Conservation (phyloP, 2,113 vertebrate species). For the Stigmatopora nigra region DNA sequence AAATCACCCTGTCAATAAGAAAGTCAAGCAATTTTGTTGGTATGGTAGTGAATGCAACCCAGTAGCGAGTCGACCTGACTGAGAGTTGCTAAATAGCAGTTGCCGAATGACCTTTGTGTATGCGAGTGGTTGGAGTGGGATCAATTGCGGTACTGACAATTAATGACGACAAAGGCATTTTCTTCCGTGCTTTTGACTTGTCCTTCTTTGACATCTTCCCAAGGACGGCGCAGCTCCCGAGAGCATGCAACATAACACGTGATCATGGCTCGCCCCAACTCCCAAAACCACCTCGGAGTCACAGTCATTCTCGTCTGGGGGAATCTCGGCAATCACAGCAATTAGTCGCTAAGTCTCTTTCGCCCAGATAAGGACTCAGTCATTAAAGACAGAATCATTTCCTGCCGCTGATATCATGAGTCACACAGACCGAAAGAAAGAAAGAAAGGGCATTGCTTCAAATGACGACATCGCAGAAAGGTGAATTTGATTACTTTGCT, state of each 20-base stretch:
- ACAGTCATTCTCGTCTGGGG: conserved; percentile 56
- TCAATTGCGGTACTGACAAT: conserved; percentile 16
- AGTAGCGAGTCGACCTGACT: not conserved
- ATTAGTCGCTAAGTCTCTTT: conserved; percentile 74
- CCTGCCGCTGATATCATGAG: conserved; percentile 65
- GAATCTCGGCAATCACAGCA: conserved; percentile 69
- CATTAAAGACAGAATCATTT: conserved; percentile 73
- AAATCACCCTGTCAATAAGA: not conserved
- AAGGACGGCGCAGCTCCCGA: conserved; percentile 61
- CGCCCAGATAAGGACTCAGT: conserved; percentile 72
- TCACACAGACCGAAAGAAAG: conserved; percentile 43
- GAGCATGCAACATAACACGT: conserved; percentile 47
- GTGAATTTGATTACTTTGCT: conserved; percentile 38
- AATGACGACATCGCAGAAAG: conserved; percentile 45
- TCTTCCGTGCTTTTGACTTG: conserved; percentile 32
- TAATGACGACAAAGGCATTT: conserved; percentile 18
- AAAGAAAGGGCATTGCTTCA: conserved; percentile 49
- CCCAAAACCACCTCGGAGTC: conserved; percentile 51
- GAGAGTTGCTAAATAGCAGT: not conserved
- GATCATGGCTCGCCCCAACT: conserved; percentile 43
- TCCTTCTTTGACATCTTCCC: conserved; percentile 58
- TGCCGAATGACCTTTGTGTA: not conserved
- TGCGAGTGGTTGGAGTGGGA: not conserved
- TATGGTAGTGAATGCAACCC: not conserved
- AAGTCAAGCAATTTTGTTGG: not conserved